These are phyloP conservation scores for Monomorium pharaonis DNA, from an alignment of 1,140 invertebrate species.

Conservation along the genomic window DNA sequence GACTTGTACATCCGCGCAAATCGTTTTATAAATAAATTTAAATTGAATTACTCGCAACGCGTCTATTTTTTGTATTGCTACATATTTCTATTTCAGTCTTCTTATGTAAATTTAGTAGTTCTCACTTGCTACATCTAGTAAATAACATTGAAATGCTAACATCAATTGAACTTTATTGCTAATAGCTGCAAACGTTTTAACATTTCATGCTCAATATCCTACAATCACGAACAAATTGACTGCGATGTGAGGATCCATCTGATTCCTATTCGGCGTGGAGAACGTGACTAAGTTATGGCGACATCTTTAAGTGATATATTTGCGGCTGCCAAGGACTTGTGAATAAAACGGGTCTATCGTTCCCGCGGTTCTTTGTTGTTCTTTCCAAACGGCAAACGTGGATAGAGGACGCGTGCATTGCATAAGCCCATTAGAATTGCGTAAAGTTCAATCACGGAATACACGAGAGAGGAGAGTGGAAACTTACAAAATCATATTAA, in stretches of 20 bases:
- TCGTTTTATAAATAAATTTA: neutral
- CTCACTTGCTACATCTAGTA: neutral
- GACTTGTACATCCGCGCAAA: neutral
- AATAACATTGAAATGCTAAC: neutral
- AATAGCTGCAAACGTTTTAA: neutral
- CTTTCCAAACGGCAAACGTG: neutral
- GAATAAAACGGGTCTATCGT: conserved; percentile 11
- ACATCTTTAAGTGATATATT: conserved; percentile 45
- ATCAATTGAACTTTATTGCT: neutral
- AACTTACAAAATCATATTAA: neutral
- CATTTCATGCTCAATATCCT: conserved; percentile 5
- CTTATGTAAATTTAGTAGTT: neutral
- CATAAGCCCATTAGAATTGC: conserved; percentile 15
- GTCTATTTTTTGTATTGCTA: neutral
- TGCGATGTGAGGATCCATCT: neutral
- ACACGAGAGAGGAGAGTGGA: neutral
- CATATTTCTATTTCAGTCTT: neutral
- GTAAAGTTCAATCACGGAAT: neutral
- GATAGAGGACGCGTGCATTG: neutral
- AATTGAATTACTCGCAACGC: neutral
- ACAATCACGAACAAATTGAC: conserved; percentile 4
- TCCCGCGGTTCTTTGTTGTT: neutral
- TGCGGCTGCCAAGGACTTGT: neutral
- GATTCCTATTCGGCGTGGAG: neutral
- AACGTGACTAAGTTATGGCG: conserved; percentile 31